Percentiles rank a stretch among this genome's conserved stretches.
phyloP scores from a whole-genome alignment of 2,113 vertebrate genomes.

The Gila orcuttii region DNA sequence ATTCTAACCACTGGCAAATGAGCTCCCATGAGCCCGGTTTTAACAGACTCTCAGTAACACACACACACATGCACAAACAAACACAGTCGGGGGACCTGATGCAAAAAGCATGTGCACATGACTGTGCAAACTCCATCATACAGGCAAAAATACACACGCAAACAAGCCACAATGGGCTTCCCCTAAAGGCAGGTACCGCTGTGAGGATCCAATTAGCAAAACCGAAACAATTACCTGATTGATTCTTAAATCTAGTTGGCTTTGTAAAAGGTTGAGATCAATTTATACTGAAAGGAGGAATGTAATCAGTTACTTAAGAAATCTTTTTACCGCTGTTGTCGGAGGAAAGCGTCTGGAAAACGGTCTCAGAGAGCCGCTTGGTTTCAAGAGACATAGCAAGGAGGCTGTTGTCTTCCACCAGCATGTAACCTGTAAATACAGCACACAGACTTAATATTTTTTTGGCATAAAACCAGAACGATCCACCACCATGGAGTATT shows the following conservation, averaged over 20 bases:
- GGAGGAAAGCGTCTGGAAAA: slow-evolving; percentile 71
- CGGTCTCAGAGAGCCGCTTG: slow-evolving; percentile 72
- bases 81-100: background rate
- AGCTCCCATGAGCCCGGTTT: slow-evolving; percentile 43
- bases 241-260: slow-evolving; percentile 21
- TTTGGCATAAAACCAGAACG: slow-evolving; percentile 2
- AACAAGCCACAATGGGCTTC: background rate
- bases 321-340: slow-evolving; percentile 73
- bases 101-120: background rate
- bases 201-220: slow-evolving; percentile 39
- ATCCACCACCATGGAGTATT: background rate
- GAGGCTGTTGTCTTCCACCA: slow-evolving; percentile 77
- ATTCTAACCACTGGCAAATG: slow-evolving; percentile 49
- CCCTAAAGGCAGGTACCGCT: background rate
- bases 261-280: slow-evolving; percentile 21
- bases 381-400: slow-evolving; percentile 70
- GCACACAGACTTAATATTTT: background rate
- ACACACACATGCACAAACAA: background rate
- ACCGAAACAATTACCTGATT: slow-evolving; percentile 43
- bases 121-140: background rate
- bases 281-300: background rate
- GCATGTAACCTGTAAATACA: slow-evolving; percentile 69
- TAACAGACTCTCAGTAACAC: background rate
- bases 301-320: slow-evolving; percentile 5
- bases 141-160: background rate